Percentiles rank a stretch among this genome's conserved stretches.
phyloP scores from a whole-genome alignment of 2,888 invertebrate genomes.

The Ceraclea dissimilis region DNA sequence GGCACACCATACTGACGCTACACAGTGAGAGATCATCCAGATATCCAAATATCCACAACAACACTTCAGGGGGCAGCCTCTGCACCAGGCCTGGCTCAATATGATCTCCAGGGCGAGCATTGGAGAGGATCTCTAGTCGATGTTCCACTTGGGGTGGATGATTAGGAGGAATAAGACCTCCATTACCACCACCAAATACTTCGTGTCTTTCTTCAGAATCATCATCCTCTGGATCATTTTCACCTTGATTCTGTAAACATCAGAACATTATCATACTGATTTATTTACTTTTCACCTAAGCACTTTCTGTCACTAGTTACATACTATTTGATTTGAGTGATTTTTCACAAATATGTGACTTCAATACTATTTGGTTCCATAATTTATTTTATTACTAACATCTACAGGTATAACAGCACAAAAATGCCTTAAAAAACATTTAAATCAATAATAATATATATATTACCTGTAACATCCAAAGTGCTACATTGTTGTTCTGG shows the following conservation, averaged over 20 bases:
- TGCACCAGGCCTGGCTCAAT: slow-evolving; percentile 59
- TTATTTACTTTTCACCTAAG: background rate
- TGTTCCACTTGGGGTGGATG: slow-evolving; percentile 51
- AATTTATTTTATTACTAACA: too few species aligned
- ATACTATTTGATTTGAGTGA: too few species aligned
- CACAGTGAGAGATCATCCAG: slow-evolving; percentile 88
- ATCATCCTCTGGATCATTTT: slow-evolving; percentile 23
- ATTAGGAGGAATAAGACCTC: slow-evolving; percentile 35
- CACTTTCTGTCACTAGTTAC: too few species aligned
- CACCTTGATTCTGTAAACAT: slow-evolving; percentile 14
- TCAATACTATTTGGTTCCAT: too few species aligned
- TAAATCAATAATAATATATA: background rate
- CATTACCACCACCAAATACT: background rate
- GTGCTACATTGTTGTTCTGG: slow-evolving; percentile 21
- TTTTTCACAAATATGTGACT: too few species aligned
- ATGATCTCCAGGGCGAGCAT: slow-evolving; percentile 51
- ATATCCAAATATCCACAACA: slow-evolving; percentile 81
- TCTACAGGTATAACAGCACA: too few species aligned
- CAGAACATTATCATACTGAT: background rate
- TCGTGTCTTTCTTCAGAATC: slow-evolving; percentile 11
- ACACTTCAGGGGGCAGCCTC: slow-evolving; percentile 60
- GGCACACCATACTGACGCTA: slow-evolving; percentile 80
- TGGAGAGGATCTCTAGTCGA: slow-evolving; percentile 53
- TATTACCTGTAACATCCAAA: slow-evolving; percentile 21
- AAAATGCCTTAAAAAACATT: too few species aligned